Evolutionary conservation across 2,888 invertebrate genomes (phyloP).

Genomic region (Acholoe squamosa): DNA sequence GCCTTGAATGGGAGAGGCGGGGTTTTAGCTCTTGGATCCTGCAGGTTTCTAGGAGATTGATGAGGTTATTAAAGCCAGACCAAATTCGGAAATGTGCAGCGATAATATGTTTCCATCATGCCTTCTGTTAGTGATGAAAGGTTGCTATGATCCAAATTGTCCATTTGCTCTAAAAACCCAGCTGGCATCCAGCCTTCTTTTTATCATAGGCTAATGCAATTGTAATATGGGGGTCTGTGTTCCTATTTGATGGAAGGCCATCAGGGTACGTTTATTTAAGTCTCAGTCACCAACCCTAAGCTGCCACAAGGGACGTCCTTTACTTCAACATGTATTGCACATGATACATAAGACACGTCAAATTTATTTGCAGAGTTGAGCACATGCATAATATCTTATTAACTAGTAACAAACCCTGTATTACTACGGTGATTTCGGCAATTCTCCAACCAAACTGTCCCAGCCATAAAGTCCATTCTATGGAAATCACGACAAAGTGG

Average conservation of each 20-base stretch:
- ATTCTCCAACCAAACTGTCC: neutral
- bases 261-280: slow-evolving; percentile 6
- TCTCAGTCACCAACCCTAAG: neutral
- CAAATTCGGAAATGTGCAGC: slow-evolving; percentile 40
- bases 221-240: neutral
- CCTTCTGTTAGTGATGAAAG: neutral
- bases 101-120: slow-evolving; percentile 41
- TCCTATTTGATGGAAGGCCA: neutral
- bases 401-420: neutral
- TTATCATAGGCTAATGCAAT: slow-evolving; percentile 1
- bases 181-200: neutral
- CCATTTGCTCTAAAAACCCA: slow-evolving; percentile 18
- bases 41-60: slow-evolving; percentile 23
- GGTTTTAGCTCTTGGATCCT: slow-evolving; percentile 23
- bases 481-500: slow-evolving; percentile 17
- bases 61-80: slow-evolving; percentile 33
- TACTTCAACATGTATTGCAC: neutral
- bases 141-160: slow-evolving; percentile 17
- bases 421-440: neutral
- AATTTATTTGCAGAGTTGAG: no score
- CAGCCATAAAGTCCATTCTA: neutral
- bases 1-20: neutral
- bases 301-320: neutral
- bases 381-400: no score
- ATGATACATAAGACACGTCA: no score